These are phyloP conservation scores for Linyphia triangularis DNA, from an alignment of 2,888 invertebrate species.

Conservation along the genomic window DNA sequence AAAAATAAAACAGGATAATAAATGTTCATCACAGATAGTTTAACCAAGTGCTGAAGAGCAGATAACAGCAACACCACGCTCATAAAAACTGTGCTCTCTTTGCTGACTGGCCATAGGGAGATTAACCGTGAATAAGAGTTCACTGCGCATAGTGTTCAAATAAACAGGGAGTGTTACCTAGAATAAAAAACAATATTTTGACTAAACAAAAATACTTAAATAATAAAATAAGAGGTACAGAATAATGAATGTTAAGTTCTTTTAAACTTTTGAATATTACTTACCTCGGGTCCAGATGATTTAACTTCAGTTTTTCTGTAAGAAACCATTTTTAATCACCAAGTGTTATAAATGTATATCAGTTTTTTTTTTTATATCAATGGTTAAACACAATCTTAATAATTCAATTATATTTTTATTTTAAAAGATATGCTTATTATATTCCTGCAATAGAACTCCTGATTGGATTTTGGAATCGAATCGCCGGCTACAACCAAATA, in stretches of 20 bases:
- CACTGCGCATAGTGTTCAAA: constrained; percentile 96
- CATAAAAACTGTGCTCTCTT: constrained; percentile 97
- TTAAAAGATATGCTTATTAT: too few species aligned
- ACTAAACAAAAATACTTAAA: neutral
- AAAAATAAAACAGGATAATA: constrained; percentile 24
- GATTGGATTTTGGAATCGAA: too few species aligned
- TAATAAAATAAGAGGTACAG: neutral
- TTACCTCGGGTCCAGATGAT: constrained; percentile 57
- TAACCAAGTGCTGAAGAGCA: constrained; percentile 89
- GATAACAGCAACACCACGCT: constrained; percentile 97
- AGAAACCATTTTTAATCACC: too few species aligned
- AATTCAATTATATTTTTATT: too few species aligned
- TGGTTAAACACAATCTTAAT: too few species aligned
- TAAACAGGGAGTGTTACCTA: constrained; percentile 95
- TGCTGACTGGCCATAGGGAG: constrained; percentile 88
- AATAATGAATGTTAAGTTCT: neutral
- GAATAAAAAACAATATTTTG: constrained; percentile 17
- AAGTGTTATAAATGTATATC: too few species aligned
- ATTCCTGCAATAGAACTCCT: too few species aligned
- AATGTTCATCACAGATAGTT: constrained; percentile 63
- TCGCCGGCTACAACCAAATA: too few species aligned
- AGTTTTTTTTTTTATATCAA: too few species aligned
- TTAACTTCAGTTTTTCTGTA: constrained; percentile 62
- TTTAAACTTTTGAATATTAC: neutral
- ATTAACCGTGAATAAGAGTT: constrained; percentile 96